Percentiles rank a stretch among this genome's conserved stretches.
Evolutionary conservation across 2,888 invertebrate species (phyloP).

Genomic region (Pyrocoelia pectoralis): DNA sequence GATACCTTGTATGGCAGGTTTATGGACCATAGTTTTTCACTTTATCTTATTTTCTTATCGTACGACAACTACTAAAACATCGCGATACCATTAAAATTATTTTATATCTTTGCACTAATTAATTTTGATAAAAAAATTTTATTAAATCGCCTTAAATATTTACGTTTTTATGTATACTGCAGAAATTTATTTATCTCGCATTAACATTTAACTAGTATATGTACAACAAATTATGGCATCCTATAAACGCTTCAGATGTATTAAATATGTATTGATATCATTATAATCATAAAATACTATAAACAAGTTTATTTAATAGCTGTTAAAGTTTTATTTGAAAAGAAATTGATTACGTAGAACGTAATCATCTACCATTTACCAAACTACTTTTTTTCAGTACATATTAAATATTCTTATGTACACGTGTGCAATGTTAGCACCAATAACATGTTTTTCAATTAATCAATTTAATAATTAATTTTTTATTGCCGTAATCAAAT

Average conservation of each 20-base stretch:
- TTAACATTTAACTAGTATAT: neutral
- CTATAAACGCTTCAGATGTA: neutral
- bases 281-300: neutral
- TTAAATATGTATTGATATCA: constrained; percentile 1
- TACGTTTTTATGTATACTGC: too few relatives aligned
- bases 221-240: neutral
- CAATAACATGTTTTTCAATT: neutral
- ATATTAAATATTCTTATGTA: neutral
- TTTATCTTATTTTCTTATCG: too few relatives aligned
- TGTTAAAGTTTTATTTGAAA: neutral
- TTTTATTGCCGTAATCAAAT: too few relatives aligned
- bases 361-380: neutral
- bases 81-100: too few relatives aligned
- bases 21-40: too few relatives aligned
- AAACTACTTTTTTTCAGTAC: neutral
- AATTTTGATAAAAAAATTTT: too few relatives aligned
- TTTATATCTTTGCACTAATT: too few relatives aligned
- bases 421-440: neutral
- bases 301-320: neutral
- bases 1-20: too few relatives aligned
- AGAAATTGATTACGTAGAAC: neutral
- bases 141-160: too few relatives aligned
- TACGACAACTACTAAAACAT: too few relatives aligned
- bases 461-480: too few relatives aligned
- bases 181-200: neutral